Base-by-base conservation (phyloP, 2,113 vertebrate genomes). In the Mesoclemmys tuberculata region DNA sequence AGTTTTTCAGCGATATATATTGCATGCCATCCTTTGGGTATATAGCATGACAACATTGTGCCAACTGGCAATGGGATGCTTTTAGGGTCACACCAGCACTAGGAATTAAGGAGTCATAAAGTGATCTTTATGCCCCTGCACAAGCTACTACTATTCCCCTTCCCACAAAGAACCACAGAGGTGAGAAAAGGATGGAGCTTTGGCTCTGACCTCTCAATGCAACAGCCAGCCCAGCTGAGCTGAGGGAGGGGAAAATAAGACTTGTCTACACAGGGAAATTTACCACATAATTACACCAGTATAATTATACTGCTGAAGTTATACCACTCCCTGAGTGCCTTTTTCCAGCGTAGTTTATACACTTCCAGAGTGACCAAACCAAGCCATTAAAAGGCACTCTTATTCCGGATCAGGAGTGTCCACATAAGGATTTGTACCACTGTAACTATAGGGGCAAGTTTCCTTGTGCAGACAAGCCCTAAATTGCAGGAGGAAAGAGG, bases 251-350 rank as follows among this genome's bases (percentile, higher is more conserved):
- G 6, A 58, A 1, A 75, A 82, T 46, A 10, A 82, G 13, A 6
- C n/a, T 2, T 90, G 0, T 1, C 2, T 6, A 8, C 38, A 24
- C 4, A 49, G 79, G 5, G 2, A 10, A 54, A 90, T 35, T 77
- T 56, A 41, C 38, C 82, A 52, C 1, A 77, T 16, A 44, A 12
- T 3, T 3, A n/a, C 74, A 6, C 2, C 56, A 61, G 29, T 61
- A 61, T 61, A 35, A 31, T 61, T 35, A 31, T 61, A 61, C 58
- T 61, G 12, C 58, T 61, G 12, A 35, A 61, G 29, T 61, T 35
- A 31, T 35, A 61, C 58, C 13, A 31, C 4, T 74, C 22, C 9
- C 89, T 92, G 27, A 90, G 9, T 29, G 82, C n/a, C 35, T 82
- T 3, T 18, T 5, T 58, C 7, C 41, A 46, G 2, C 81, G 89